phyloP scores from a whole-genome alignment of 2,113 vertebrate genomes.

The Xiphophorus hellerii region DNA sequence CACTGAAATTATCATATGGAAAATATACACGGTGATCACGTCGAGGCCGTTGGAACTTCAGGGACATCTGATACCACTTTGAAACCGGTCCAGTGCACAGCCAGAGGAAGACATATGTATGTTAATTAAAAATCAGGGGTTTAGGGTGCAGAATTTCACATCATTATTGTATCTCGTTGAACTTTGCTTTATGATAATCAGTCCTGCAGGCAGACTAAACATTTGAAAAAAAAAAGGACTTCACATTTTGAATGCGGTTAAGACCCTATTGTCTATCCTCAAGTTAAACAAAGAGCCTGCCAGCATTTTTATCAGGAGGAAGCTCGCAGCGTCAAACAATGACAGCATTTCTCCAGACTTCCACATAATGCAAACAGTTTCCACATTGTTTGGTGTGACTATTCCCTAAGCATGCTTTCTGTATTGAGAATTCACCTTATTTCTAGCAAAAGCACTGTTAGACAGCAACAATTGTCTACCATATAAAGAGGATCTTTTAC shows the following conservation, averaged over 20 bases:
- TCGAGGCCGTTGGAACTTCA: slow-evolving; percentile 36
- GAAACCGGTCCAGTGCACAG: slow-evolving; percentile 47
- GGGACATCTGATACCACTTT: slow-evolving; percentile 65
- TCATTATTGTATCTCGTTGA: slow-evolving; percentile 64
- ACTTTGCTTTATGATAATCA: slow-evolving; percentile 71
- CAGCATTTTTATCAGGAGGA: slow-evolving; percentile 56
- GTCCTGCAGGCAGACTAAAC: slow-evolving; percentile 68
- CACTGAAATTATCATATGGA: slow-evolving; percentile 67
- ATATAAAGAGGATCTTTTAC: neutral
- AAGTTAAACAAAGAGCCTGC: slow-evolving; percentile 33
- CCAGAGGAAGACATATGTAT: slow-evolving; percentile 31
- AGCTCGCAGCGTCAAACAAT: slow-evolving; percentile 44
- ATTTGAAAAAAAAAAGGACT: slow-evolving; percentile 39
- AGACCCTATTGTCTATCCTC: slow-evolving; percentile 50
- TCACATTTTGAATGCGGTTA: slow-evolving; percentile 32
- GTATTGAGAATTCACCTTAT: neutral
- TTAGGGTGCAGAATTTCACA: slow-evolving; percentile 48
- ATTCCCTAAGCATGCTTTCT: neutral
- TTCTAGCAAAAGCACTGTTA: neutral
- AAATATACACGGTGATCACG: slow-evolving; percentile 66
- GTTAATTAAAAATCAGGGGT: slow-evolving; percentile 59
- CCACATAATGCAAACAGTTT: slow-evolving; percentile 32
- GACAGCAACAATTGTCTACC: neutral
- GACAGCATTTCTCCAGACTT: slow-evolving; percentile 34
- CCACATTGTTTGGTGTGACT: slow-evolving; percentile 5